Base-by-base conservation (phyloP, 2,888 invertebrate species). In the Helobdella robusta region DNA sequence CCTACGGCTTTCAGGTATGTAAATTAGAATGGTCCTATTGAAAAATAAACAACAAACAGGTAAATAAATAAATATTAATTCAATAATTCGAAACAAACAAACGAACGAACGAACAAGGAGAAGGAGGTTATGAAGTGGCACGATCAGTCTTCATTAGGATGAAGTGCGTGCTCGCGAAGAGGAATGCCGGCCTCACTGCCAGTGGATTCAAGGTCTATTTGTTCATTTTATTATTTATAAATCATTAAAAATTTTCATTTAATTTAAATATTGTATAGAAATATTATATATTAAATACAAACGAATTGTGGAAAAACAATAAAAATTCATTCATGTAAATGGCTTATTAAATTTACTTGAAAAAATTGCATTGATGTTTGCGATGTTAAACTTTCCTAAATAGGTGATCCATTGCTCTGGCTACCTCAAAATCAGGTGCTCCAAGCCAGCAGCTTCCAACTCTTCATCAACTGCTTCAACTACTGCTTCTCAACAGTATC, bases 361-460 rank as follows among this genome's bases (percentile, higher is more conserved):
- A n/a, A n/a, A n/a, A n/a, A n/a, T n/a, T n/a, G n/a, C n/a, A n/a
- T n/a, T n/a, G n/a, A n/a, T n/a, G n/a, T n/a, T n/a, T n/a, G n/a
- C n/a, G n/a, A n/a, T n/a, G n/a, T n/a, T n/a, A n/a, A n/a, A n/a
- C n/a, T n/a, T n/a, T n/a, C n/a, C n/a, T n/a, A n/a, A n/a, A n/a
- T n/a, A 66, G 66, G 66, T 66, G 20, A 66, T 66, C 40, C 66
- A 66, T 50, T 66, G 64, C 23, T 64, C 46, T 25, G 66, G 66
- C 3, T 66, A 66, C 59, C 59, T 66, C 18, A 66, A 66, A 23
- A 59, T 66, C 6, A 32, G 64, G 15, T 30, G 34, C 34, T 59
- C 18, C 50, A 20, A 50, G n/a, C n/a, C n/a, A n/a, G n/a, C n/a
- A n/a, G n/a, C n/a, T n/a, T n/a, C n/a, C n/a, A n/a, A n/a, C n/a